A percentile compares a stretch with the other conserved stretches of the same genome.
These are phyloP conservation scores for Loripinus fragilis DNA, from an alignment of 2,888 invertebrate genomes.

Conservation along the genomic window DNA sequence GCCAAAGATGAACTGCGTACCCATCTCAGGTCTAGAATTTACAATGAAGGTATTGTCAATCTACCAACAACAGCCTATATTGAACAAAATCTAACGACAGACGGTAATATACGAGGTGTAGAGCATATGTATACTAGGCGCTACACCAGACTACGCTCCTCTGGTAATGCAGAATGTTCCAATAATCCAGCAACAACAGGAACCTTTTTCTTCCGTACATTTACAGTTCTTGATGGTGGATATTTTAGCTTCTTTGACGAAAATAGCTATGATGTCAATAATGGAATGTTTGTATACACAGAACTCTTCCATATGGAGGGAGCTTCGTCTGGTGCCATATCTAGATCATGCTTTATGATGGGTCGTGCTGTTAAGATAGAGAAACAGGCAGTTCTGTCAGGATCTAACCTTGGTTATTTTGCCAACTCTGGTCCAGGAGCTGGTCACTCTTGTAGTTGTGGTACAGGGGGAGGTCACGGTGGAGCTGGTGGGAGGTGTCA, in stretches of 20 bases:
- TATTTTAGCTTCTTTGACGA: conserved; percentile 46
- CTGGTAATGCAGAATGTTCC: conserved; percentile 58
- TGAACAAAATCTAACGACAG: conserved; percentile 52
- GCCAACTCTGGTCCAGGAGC: conserved; percentile 57
- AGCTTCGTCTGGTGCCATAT: conserved; percentile 44
- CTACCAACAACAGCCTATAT: conserved; percentile 61
- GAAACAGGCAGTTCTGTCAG: conserved; percentile 56
- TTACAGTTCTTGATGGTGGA: conserved; percentile 62
- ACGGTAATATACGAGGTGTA: conserved; percentile 62
- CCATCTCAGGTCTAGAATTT: conserved; percentile 60
- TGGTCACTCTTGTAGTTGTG: conserved; percentile 54
- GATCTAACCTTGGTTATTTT: conserved; percentile 56
- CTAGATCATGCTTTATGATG: conserved; percentile 44
- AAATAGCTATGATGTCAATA: conserved; percentile 34
- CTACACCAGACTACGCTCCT: conserved; percentile 42
- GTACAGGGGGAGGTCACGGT: conserved; percentile 68
- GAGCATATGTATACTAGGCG: conserved; percentile 65
- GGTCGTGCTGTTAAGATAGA: conserved; percentile 59
- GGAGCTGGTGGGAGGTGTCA: conserved; percentile 63
- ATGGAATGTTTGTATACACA: conserved; percentile 41
- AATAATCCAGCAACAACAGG: conserved; percentile 28
- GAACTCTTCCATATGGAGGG: conserved; percentile 60
- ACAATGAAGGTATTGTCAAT: conserved; percentile 41
- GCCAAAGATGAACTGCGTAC: conserved; percentile 51
- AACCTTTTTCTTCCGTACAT: conserved; percentile 55